These are phyloP conservation scores for Acanthurus leucopareius DNA, from an alignment of 2,797 vertebrate genomes.

Conservation along the genomic window DNA sequence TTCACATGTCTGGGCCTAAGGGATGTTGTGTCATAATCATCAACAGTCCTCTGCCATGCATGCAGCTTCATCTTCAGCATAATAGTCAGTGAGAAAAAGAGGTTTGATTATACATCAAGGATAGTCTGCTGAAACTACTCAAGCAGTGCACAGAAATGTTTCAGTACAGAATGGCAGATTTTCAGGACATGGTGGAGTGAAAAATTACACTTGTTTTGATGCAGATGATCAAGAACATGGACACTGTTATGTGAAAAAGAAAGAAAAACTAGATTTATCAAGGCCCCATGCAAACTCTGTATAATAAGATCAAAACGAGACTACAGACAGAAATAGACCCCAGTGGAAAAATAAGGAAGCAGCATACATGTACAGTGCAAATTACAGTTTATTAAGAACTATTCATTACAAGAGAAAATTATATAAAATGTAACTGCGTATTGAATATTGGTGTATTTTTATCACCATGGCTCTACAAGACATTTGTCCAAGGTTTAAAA, in stretches of 20 bases:
- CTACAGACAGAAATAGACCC: no score
- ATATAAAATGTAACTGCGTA: background rate
- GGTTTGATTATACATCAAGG: background rate
- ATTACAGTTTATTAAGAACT: slow-evolving; percentile 38
- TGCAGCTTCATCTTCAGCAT: background rate
- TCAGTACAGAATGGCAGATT: no score
- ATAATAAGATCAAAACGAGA: background rate
- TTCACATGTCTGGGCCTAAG: no score
- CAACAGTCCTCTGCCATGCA: background rate
- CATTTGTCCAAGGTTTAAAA: background rate
- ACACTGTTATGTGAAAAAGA: background rate
- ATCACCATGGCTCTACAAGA: background rate
- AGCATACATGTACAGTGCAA: background rate
- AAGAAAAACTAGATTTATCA: background rate
- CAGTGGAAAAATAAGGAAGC: background rate
- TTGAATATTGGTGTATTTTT: background rate
- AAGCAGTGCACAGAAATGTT: background rate
- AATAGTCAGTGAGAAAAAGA: background rate
- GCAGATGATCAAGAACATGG: no score
- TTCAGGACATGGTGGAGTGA: no score
- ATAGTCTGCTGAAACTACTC: no score
- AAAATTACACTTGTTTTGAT: no score
- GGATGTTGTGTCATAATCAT: no score
- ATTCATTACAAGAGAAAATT: slow-evolving; percentile 3
- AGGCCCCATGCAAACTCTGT: background rate